A percentile compares a stretch with the other conserved stretches of the same genome.
Conservation (phyloP, 1,140 invertebrate genomes). For the Aphelenchoides fujianensis region DNA sequence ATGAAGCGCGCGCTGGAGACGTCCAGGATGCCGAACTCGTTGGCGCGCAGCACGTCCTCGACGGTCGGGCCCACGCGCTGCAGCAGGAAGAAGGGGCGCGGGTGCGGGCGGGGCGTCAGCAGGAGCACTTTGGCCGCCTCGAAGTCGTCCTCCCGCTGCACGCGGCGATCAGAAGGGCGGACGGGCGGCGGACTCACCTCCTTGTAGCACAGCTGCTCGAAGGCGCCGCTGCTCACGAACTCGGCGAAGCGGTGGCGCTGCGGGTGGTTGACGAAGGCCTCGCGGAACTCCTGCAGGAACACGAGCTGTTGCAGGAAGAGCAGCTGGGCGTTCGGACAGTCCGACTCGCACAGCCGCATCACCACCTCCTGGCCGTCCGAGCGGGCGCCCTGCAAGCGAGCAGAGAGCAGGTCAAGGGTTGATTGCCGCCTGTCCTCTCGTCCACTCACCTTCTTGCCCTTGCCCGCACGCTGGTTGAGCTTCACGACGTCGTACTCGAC, state of each 20-base stretch:
- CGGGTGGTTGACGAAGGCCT: background rate
- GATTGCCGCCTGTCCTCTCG: background rate
- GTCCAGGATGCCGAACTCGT: constrained; percentile 15
- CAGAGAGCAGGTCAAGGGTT: too few species aligned
- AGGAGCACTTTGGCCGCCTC: background rate
- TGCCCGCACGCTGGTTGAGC: background rate
- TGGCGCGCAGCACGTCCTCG: constrained; percentile 1
- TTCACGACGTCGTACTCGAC: constrained; percentile 22
- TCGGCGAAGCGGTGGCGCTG: background rate
- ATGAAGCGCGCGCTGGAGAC: constrained; percentile 19
- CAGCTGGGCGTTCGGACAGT: constrained; percentile 5
- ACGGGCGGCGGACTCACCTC: constrained; percentile 6
- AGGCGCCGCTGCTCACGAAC: background rate
- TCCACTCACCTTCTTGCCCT: constrained; percentile 11
- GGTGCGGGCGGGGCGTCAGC: background rate
- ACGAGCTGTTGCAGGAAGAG: constrained; percentile 10
- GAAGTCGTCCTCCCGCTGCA: background rate
- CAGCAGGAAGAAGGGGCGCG: constrained; percentile 15
- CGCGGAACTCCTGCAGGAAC: constrained; percentile 2
- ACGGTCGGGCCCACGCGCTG: constrained; percentile 15
- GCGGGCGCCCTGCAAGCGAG: too few species aligned
- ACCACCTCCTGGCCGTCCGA: background rate
- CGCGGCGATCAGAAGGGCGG: background rate
- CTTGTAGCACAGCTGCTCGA: constrained; percentile 23
- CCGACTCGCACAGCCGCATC: constrained; percentile 14